Evolutionary conservation across 2,797 vertebrate genomes (phyloP).

Genomic region (Pseudochaenichthys georgianus): DNA sequence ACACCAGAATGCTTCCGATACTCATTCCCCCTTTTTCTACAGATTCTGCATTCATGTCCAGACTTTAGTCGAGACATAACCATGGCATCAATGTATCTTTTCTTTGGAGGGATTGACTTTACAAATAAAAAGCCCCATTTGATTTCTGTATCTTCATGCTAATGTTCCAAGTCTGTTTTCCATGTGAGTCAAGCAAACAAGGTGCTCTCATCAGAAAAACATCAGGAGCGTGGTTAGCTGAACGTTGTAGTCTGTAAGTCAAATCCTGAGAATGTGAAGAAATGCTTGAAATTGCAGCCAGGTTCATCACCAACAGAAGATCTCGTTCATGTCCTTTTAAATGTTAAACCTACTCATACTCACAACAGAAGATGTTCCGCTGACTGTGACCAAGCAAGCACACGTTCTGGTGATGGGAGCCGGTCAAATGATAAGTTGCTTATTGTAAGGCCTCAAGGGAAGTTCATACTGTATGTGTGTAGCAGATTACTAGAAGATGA

Average conservation of each 20-base stretch:
- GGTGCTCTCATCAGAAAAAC: slow-evolving; percentile 2
- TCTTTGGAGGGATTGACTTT: no score
- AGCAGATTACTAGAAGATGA: background rate
- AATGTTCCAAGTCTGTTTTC: slow-evolving; percentile 5
- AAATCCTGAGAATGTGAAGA: slow-evolving; percentile 19
- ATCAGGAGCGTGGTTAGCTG: background rate
- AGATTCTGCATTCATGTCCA: no score
- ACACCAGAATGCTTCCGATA: no score
- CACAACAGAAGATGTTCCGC: background rate
- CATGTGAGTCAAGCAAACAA: slow-evolving; percentile 34
- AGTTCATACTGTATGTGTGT: background rate
- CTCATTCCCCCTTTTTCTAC: no score
- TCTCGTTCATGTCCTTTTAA: slow-evolving; percentile 27
- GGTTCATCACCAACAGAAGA: slow-evolving; percentile 18
- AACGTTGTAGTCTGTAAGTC: slow-evolving; percentile 9
- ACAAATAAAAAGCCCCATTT: no score
- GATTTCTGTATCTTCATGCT: no score
- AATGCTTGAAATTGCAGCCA: slow-evolving; percentile 32
- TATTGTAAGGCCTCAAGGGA: background rate
- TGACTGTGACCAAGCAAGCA: background rate
- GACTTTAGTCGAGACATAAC: no score
- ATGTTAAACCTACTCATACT: background rate
- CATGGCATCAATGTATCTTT: no score
- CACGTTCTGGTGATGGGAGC: background rate
- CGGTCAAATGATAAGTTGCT: background rate